These are phyloP conservation scores for Xylota segnis DNA, from an alignment of 2,888 invertebrate genomes.

Conservation along the genomic window DNA sequence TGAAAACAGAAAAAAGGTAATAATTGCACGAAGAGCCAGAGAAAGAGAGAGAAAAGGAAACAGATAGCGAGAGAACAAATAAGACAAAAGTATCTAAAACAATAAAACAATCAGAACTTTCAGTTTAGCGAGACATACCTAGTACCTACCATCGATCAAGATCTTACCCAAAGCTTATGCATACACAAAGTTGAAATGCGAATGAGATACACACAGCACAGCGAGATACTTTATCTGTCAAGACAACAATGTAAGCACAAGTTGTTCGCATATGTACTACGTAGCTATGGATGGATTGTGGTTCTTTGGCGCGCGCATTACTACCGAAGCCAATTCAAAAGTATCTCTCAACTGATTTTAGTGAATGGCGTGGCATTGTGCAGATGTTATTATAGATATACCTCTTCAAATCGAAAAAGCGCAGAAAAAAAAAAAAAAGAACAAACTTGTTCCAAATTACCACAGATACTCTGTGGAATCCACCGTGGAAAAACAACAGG, in stretches of 20 bases:
- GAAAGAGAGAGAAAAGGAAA: neutral
- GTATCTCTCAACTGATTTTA: constrained; percentile 17
- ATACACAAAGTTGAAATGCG: constrained; percentile 6
- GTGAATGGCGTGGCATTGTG: constrained; percentile 36
- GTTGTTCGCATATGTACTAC: neutral
- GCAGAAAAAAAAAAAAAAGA: neutral
- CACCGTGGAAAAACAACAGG: constrained; percentile 23
- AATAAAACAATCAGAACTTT: constrained; percentile 62
- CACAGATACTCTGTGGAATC: neutral
- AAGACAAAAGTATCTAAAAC: constrained; percentile 46
- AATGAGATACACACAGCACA: constrained; percentile 21
- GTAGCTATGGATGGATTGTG: neutral
- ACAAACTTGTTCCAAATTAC: constrained; percentile 13
- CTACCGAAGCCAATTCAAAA: constrained; percentile 5
- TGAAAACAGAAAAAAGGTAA: constrained; percentile 39
- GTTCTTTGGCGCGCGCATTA: constrained; percentile 13
- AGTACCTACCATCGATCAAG: constrained; percentile 13
- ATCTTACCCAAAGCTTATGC: constrained; percentile 19
- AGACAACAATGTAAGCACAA: constrained; percentile 1
- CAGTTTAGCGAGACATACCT: constrained; percentile 12
- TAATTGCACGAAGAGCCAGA: constrained; percentile 37
- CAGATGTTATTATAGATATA: constrained; percentile 17
- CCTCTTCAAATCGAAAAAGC: neutral
- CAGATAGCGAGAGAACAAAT: constrained; percentile 36
- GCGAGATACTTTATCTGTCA: constrained; percentile 20